phyloP scores from a whole-genome alignment of 2,113 vertebrate species.

The Ramphastos sulfuratus region DNA sequence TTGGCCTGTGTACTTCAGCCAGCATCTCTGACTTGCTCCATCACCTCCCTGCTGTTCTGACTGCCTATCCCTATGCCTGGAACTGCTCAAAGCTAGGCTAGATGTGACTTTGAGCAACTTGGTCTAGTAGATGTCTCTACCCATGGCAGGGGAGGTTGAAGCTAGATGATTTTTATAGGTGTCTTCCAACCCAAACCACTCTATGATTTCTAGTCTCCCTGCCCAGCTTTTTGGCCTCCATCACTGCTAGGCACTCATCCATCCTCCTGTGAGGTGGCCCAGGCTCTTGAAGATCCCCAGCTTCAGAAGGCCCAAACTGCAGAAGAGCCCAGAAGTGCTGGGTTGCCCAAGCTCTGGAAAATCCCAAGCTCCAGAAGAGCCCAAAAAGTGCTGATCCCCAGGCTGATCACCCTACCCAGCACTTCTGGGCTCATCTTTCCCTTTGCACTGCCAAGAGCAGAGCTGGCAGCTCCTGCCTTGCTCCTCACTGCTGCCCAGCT shows the following conservation, averaged over 20 bases:
- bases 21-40: rapidly evolving
- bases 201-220: background rate
- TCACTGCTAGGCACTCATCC: background rate
- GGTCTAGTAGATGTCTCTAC: background rate
- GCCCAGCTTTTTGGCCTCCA: background rate
- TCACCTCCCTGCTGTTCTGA: rapidly evolving
- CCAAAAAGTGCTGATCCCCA: too few species aligned
- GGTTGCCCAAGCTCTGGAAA: too few species aligned
- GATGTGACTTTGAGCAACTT: background rate
- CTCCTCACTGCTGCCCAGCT: background rate
- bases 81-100: background rate
- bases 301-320: too few species aligned
- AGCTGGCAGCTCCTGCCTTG: background rate
- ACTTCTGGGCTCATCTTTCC: background rate
- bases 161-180: background rate
- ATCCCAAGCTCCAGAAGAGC: too few species aligned
- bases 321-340: too few species aligned
- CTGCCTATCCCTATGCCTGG: too few species aligned
- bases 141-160: background rate
- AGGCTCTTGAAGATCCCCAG: too few species aligned
- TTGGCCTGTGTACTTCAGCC: rapidly evolving
- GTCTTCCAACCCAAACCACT: background rate
- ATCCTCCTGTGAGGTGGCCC: background rate
- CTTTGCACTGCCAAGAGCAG: background rate
- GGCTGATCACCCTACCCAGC: background rate